Evolutionary conservation across 2,797 vertebrate genomes (phyloP), one percentile per base, ranked within the genome.

Genomic region (Harpagifer antarcticus): DNA sequence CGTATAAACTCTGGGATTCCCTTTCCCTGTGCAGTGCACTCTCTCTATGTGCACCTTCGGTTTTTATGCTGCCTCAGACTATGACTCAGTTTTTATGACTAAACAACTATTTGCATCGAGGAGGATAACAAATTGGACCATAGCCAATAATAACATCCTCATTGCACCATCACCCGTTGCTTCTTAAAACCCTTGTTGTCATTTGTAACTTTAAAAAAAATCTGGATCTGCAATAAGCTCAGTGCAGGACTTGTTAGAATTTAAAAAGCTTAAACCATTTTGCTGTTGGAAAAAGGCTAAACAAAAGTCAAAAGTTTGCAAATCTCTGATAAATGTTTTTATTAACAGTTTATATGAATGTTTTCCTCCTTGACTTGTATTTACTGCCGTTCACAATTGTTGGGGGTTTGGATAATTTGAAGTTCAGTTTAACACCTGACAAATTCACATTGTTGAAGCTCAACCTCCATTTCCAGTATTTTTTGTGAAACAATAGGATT

Each of bases 91-190:
- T 27, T 0, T 0, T 0, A 9, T 75, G 73, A 82, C 47, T 44
- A 73, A 71, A 75, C 0, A 47, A 0, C 4, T 3, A 85, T 88
- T 86, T 86, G 78, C 82, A 86, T 81, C 0, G 1, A 0, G 0
- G 63, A 49, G 17, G 9, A 62, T n/a, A 68, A 65, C 23, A 57
- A 0, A 9, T 6, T 53, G 52, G 47, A 17, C 10, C 0, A 1
- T 2, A 1, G 16, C 20, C 48, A 68, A 43, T 43, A 14, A 43
- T 11, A 13, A 7, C 7, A 37, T 37, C 2, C 7, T 9, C 2
- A 1, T 1, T 44, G 15, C 1, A 47, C 17, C 3, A 15, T 20
- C 7, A 14, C 3, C 1, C 15, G 5, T 55, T 15, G 40, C 16
- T 57, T 11, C 2, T 10, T 15, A 4, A 5, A 37, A 37, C 1